A percentile compares a stretch with the other conserved stretches of the same genome.
Evolutionary conservation across 2,113 vertebrate genomes (phyloP).

Genomic region (Corvus cornix): DNA sequence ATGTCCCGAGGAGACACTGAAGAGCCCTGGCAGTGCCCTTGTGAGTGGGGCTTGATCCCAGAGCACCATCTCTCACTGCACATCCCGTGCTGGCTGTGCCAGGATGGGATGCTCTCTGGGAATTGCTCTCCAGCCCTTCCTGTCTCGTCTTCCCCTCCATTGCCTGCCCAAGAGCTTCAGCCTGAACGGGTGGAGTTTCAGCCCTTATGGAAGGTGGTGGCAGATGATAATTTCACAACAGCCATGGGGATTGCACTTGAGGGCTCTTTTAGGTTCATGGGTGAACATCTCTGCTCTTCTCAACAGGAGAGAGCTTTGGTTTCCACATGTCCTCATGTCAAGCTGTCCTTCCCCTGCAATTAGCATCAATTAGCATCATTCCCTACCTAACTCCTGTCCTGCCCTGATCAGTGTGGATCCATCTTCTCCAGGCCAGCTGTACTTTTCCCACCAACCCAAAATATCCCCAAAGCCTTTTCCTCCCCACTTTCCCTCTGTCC

Average conservation of each 20-base stretch:
- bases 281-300: background rate
- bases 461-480: background rate
- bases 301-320: rapidly evolving
- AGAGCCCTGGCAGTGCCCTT: background rate
- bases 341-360: background rate
- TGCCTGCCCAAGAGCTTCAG: rapidly evolving
- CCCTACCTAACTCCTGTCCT: background rate
- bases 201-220: background rate
- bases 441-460: background rate
- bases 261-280: background rate
- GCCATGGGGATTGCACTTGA: background rate
- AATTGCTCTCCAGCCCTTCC: background rate
- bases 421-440: background rate
- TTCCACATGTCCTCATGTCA: rapidly evolving
- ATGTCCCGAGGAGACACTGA: rapidly evolving
- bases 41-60: background rate
- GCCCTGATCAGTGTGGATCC: rapidly evolving
- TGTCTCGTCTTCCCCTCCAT: too few species aligned
- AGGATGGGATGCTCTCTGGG: rapidly evolving
- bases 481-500: too few species aligned
- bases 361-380: background rate
- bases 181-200: background rate
- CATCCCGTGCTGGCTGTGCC: background rate
- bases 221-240: background rate
- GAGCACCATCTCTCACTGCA: background rate